Conservation (phyloP, 2,888 invertebrate genomes). For the Perithous albicinctus region DNA sequence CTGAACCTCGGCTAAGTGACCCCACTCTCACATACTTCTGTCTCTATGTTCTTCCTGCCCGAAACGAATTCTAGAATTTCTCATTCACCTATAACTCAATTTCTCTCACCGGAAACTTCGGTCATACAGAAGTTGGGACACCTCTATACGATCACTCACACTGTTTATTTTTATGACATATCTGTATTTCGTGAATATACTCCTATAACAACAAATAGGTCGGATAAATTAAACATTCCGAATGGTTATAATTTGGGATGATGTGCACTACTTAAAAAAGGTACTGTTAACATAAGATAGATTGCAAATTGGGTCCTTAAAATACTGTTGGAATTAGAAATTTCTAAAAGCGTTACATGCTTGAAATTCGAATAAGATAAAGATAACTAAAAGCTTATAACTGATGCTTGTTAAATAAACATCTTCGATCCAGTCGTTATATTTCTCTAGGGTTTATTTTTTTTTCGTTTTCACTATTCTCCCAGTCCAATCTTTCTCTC, state of each 20-base stretch:
- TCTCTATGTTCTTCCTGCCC: not conserved
- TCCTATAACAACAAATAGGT: not conserved
- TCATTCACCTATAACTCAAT: constrained; percentile 33
- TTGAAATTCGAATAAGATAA: not conserved
- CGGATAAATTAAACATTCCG: not conserved
- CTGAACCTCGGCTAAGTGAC: constrained; percentile 6
- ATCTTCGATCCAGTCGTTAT: not conserved
- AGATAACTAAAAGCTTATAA: not conserved
- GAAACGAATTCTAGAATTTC: not conserved
- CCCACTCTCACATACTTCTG: not conserved
- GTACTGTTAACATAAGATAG: too few relatives aligned
- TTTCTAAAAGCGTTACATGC: not conserved
- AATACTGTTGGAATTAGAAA: not conserved
- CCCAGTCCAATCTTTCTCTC: not conserved
- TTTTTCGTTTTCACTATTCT: not conserved
- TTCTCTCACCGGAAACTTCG: constrained; percentile 18
- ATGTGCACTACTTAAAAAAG: not conserved
- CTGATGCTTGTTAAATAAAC: not conserved
- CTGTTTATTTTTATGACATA: not conserved
- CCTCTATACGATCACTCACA: not conserved
- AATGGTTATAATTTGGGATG: not conserved
- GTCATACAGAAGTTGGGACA: not conserved
- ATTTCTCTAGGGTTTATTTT: not conserved
- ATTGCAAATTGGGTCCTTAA: too few relatives aligned
- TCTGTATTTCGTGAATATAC: not conserved